A percentile compares a stretch with the other conserved stretches of the same genome.
These are phyloP conservation scores for Merluccius polli DNA, from an alignment of 2,797 vertebrate genomes.

Conservation along the genomic window DNA sequence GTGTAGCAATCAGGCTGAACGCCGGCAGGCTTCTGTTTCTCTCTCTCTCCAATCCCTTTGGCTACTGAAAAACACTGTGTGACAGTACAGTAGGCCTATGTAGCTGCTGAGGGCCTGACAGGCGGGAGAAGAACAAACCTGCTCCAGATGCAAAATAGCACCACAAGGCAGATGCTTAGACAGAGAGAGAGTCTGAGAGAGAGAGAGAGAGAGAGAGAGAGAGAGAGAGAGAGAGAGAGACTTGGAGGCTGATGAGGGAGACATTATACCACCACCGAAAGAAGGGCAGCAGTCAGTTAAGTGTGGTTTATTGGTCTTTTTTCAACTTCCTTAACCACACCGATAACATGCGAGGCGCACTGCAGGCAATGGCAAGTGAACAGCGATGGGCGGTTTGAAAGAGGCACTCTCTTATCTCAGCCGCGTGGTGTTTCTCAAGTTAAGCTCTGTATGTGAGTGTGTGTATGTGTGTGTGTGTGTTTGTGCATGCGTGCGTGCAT, in stretches of 20 bases:
- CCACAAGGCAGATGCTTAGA: constrained; percentile 44
- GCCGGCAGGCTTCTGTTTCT: constrained; percentile 67
- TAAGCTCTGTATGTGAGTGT: constrained; percentile 36
- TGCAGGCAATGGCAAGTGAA: constrained; percentile 55
- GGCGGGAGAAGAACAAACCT: constrained; percentile 59
- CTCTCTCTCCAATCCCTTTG: constrained; percentile 59
- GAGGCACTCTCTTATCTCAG: constrained; percentile 53
- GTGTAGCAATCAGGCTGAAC: constrained; percentile 58
- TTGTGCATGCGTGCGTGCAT: too few relatives aligned
- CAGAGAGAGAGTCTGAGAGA: constrained; percentile 5
- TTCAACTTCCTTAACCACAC: constrained; percentile 51
- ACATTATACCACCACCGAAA: constrained; percentile 53
- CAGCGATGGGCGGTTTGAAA: constrained; percentile 47
- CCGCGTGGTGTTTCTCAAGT: constrained; percentile 57
- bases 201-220: constrained; percentile 39
- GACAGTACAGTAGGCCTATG: constrained; percentile 61
- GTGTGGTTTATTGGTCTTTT: constrained; percentile 58
- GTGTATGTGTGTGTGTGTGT: too few relatives aligned
- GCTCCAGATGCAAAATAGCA: constrained; percentile 64
- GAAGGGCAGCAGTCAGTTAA: constrained; percentile 50
- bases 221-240: constrained; percentile 44
- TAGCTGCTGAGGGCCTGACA: constrained; percentile 65
- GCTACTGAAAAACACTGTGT: constrained; percentile 64
- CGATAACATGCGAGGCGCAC: constrained; percentile 46
- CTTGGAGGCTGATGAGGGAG: constrained; percentile 54